Percentiles rank a stretch among this genome's conserved stretches.
phyloP scores from a whole-genome alignment of 1,140 invertebrate species.

The Hyposmocoma kahamanoa region DNA sequence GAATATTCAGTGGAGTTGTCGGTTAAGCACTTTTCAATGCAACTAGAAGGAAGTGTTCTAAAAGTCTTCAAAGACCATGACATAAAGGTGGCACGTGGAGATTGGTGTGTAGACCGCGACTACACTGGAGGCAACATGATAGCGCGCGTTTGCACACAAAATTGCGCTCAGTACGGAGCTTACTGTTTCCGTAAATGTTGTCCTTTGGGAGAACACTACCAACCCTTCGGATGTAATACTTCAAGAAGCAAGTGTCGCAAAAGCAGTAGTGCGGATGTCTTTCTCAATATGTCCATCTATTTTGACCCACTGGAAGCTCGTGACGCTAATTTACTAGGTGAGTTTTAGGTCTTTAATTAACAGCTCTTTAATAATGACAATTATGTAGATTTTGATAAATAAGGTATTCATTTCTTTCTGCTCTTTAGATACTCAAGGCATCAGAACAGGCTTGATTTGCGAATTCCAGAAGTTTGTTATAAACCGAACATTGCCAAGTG shows the following conservation, averaged over 20 bases:
- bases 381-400: too few species aligned
- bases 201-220: slow-evolving; percentile 53
- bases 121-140: slow-evolving; percentile 24
- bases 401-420: too few species aligned
- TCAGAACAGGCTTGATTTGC: too few species aligned
- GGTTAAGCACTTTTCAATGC: slow-evolving; percentile 29
- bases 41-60: slow-evolving; percentile 32
- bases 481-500: slow-evolving; percentile 30
- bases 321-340: slow-evolving; percentile 32
- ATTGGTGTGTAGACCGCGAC: slow-evolving; percentile 59
- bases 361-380: too few species aligned
- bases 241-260: slow-evolving; percentile 39
- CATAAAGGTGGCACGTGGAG: slow-evolving; percentile 25
- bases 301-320: slow-evolving; percentile 30
- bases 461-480: too few species aligned
- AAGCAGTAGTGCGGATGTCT: slow-evolving; percentile 25
- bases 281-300: slow-evolving; percentile 42
- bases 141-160: slow-evolving; percentile 45
- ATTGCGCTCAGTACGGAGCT: slow-evolving; percentile 43
- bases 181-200: slow-evolving; percentile 65
- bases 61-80: slow-evolving; percentile 22
- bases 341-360: too few species aligned
- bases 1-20: slow-evolving; percentile 41
- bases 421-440: too few species aligned
- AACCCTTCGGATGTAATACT: slow-evolving; percentile 28